Evolutionary conservation across 2,888 invertebrate genomes (phyloP), one percentile per base, ranked within the genome.

Genomic region (Morinoia aosen): DNA sequence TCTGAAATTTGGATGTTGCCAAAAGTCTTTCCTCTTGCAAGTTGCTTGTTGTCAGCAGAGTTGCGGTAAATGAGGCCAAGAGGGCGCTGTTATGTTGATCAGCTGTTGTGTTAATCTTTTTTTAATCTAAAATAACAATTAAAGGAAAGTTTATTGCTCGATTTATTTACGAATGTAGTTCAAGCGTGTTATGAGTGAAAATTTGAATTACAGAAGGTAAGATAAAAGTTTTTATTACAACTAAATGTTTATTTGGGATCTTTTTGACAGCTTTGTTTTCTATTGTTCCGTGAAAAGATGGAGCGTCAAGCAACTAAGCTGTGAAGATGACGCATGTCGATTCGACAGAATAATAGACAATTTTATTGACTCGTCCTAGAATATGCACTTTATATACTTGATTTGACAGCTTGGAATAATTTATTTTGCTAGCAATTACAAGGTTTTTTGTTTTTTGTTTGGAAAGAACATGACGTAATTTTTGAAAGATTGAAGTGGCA

Each of bases 11-110:
- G 33, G 76, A 16, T 76, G 10, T 25, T 76, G 76, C 76, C 76
- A 76, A 76, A 76, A 40, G 90, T 39, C 39, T 93, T 93, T 93
- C 48, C 93, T 93, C 58, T 57, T 93, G n/a, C n/a, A n/a, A n/a
- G n/a, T n/a, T n/a, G 93, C 93, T 90, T 93, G 93, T 93, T 93
- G 93, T 93, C 93, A 93, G 56, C 93, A 33, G 57, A 93, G 93
- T 93, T 93, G 93, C 93, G 56, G 93, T 93, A 57, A 93, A 93
- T 93, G 93, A 93, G 93, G 93, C 93, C 93, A 57, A 93, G 93
- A 93, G 93, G 93, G 93, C 93, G 93, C 93, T 93, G 93, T 93
- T 93, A 93, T 93, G 93, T 93, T 93, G 93, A 93, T 93, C 93
- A 93, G 93, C 93, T 93, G 93, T 93, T 93, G 93, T 93, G 56